Conservation (phyloP, 2,113 vertebrate genomes). For the Epinephelus fuscoguttatus region DNA sequence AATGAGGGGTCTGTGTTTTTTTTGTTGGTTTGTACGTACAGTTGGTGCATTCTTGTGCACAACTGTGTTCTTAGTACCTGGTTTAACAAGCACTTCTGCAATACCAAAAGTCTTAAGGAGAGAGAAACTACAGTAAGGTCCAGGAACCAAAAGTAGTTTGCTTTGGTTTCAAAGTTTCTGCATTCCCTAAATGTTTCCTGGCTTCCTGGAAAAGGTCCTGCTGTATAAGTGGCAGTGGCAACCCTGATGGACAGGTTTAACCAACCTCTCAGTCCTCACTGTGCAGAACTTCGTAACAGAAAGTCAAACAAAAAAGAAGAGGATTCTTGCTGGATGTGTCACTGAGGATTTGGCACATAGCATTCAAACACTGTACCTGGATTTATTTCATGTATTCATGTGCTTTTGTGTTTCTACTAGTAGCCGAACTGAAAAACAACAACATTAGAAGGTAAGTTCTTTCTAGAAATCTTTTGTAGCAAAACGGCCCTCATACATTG, state of each 20-base stretch:
- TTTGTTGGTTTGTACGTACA: no score
- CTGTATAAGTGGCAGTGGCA: background rate
- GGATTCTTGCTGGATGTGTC: background rate
- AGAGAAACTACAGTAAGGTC: no score
- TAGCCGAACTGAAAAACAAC: background rate
- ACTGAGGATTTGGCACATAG: background rate
- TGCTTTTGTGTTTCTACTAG: background rate
- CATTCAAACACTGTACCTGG: no score
- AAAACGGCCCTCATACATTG: background rate
- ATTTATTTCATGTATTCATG: no score
- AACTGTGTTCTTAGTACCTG: background rate
- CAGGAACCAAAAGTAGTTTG: background rate
- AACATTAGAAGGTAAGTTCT: background rate
- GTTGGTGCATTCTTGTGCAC: background rate
- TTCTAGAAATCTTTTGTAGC: background rate
- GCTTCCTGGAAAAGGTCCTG: constrained; percentile 12
- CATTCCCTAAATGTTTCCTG: background rate
- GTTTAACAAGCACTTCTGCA: background rate
- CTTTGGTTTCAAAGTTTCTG: background rate
- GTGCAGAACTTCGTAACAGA: background rate
- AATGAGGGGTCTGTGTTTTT: background rate
- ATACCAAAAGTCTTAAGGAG: background rate
- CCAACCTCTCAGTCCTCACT: constrained; percentile 13
- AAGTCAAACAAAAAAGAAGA: constrained; percentile 20
- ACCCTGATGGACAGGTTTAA: constrained; percentile 63